Conservation (phyloP, 30 jellyfish, hydroid and myxozoan genomes). For the Turritopsis rubra region DNA sequence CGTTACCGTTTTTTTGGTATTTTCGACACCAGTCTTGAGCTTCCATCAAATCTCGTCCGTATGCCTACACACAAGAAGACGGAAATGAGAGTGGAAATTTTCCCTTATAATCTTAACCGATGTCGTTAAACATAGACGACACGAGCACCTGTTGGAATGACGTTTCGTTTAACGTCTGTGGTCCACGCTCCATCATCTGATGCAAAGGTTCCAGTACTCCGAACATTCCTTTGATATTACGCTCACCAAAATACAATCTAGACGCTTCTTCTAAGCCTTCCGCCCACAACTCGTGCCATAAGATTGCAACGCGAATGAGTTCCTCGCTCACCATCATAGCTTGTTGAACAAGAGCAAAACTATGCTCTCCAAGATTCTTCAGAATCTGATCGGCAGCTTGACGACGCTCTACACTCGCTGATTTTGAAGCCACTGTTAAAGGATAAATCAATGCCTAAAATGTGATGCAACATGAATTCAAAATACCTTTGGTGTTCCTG, state of each 20-base stretch:
- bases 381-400: conserved; percentile 83
- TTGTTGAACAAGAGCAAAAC: conserved; percentile 86
- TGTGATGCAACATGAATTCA: neutral
- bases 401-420: conserved; percentile 78
- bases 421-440: conserved; percentile 87
- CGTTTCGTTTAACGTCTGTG: conserved; percentile 88
- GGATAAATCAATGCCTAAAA: conserved; percentile 96
- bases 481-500: neutral
- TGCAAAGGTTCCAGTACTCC: conserved; percentile 88
- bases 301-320: conserved; percentile 88
- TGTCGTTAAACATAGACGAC: neutral
- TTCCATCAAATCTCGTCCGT: conserved; percentile 91
- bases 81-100: neutral
- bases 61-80: conserved; percentile 49
- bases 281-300: conserved; percentile 96
- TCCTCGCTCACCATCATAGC: conserved; percentile 99
- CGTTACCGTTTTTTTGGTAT: conserved; percentile 66
- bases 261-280: conserved; percentile 97
- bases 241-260: conserved; percentile 77
- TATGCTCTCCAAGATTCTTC: conserved; percentile 85
- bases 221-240: conserved; percentile 87
- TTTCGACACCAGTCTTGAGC: conserved; percentile 97
- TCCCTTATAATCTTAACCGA: neutral
- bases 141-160: conserved; percentile 78
- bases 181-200: conserved; percentile 86